Evolutionary conservation across 2,113 vertebrate species (phyloP).

Genomic region (Cheilinus undulatus): DNA sequence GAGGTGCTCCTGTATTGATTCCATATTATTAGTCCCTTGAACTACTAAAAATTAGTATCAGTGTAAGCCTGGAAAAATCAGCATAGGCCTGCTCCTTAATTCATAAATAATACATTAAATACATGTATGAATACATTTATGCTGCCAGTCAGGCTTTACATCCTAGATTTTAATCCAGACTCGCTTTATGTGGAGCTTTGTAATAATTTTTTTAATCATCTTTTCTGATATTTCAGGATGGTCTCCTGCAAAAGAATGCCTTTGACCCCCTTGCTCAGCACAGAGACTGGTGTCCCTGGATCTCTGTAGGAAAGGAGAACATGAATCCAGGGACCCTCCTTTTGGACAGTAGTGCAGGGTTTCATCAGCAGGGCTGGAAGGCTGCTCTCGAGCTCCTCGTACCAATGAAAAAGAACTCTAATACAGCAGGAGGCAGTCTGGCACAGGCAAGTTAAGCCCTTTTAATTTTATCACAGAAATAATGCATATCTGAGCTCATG

Average conservation of each 20-base stretch:
- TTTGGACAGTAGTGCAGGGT: slow-evolving; percentile 23
- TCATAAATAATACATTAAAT: too few relatives aligned
- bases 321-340: slow-evolving; percentile 43
- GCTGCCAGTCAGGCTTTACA: too few relatives aligned
- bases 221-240: slow-evolving; percentile 81
- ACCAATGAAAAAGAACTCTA: slow-evolving; percentile 79
- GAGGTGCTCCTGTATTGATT: too few relatives aligned
- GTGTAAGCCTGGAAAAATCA: too few relatives aligned
- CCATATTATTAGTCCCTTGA: too few relatives aligned
- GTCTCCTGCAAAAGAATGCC: slow-evolving; percentile 77
- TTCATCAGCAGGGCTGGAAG: slow-evolving; percentile 87
- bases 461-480: not conserved
- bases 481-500: not conserved
- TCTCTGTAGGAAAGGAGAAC: slow-evolving; percentile 75
- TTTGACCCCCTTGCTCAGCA: slow-evolving; percentile 94
- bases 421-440: slow-evolving; percentile 55
- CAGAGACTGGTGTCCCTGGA: slow-evolving; percentile 97
- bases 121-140: too few relatives aligned
- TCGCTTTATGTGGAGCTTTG: not conserved
- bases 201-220: not conserved
- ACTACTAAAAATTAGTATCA: too few relatives aligned
- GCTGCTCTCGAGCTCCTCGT: slow-evolving; percentile 85
- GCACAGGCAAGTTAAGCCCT: slow-evolving; percentile 67
- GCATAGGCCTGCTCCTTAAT: too few relatives aligned
- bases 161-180: not conserved